Base-by-base conservation (phyloP, 2,113 vertebrate species). In the Ceuthmochares aereus region DNA sequence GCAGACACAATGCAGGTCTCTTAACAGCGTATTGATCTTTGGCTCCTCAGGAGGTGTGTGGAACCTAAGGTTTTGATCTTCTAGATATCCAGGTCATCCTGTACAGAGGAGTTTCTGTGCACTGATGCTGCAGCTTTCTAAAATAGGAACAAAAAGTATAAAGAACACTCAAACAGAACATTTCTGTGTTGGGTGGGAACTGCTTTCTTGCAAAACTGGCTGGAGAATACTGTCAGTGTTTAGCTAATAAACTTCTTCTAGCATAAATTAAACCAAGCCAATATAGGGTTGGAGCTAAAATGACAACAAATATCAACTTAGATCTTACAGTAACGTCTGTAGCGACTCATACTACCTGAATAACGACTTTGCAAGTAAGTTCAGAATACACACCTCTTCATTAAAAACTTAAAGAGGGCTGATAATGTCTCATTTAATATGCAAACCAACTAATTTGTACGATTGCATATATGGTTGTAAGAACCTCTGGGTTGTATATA, bases 131-230 rank as follows among this genome's bases (percentile, higher is more conserved):
- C 45, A 81, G 47, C 75, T 90, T 90, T 91, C 79, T 67, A 63
- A 86, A 49, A 74, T 26, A 92, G 72, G 34, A 90, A 55, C 32
- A 73, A 54, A 87, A 96, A 54, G 3, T 69, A 30, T 30, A 32
- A 91, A 83, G 69, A 75, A 37, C 34, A 75, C 25, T 62, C 34
- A 66, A 86, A 90, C 34, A 88, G 85, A 89, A 81, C 37, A 49
- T 66, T 94, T 91, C 62, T 55, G 40, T 60, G 37, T 62, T 25
- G 75, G 15, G 54, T 92, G 79, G 83, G 88, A 96, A 72, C 75
- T 56, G 52, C 88, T 88, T 90, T 78, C 79, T 73, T 91, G 93
- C 75, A 81, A 72, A 85, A 93, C 88, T 86, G 63, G 72, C 64
- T 92, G 76, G 93, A 88, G 78, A 74, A 22, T 32, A 62, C 56